phyloP scores from a whole-genome alignment of 2,113 vertebrate species.

The Hippolais icterina region DNA sequence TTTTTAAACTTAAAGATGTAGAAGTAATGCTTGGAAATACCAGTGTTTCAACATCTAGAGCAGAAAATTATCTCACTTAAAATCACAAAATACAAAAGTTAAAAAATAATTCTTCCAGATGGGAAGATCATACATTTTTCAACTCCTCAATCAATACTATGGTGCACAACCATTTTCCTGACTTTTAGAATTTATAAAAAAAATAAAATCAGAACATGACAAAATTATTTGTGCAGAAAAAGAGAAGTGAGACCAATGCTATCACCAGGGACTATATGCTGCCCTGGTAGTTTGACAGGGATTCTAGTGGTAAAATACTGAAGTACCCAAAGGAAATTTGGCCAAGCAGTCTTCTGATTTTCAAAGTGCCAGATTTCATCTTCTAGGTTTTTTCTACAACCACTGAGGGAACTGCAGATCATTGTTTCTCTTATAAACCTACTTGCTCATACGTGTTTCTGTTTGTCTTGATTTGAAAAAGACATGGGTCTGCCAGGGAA shows the following conservation, averaged over 20 bases:
- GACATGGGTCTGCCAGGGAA: background rate
- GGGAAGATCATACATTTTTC: background rate
- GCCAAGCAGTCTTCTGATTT: background rate
- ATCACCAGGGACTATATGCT: background rate
- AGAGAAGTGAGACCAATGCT: background rate
- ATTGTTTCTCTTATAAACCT: background rate
- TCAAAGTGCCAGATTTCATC: background rate
- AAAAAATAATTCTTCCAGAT: background rate
- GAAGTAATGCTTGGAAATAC: background rate
- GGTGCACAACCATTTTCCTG: background rate
- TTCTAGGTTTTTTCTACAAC: background rate
- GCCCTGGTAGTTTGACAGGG: background rate
- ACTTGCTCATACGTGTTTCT: background rate
- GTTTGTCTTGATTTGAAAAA: background rate
- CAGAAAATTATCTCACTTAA: background rate
- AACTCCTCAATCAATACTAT: background rate
- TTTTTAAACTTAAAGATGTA: background rate
- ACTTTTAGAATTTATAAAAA: background rate
- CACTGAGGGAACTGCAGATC: background rate
- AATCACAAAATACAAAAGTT: background rate
- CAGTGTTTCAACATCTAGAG: background rate
- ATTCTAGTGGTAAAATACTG: background rate
- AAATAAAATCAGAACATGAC: background rate
- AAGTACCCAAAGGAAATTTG: background rate
- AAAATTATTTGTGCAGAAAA: background rate